Base-by-base conservation (phyloP, 2,797 vertebrate genomes). In the Anguilla marmorata region DNA sequence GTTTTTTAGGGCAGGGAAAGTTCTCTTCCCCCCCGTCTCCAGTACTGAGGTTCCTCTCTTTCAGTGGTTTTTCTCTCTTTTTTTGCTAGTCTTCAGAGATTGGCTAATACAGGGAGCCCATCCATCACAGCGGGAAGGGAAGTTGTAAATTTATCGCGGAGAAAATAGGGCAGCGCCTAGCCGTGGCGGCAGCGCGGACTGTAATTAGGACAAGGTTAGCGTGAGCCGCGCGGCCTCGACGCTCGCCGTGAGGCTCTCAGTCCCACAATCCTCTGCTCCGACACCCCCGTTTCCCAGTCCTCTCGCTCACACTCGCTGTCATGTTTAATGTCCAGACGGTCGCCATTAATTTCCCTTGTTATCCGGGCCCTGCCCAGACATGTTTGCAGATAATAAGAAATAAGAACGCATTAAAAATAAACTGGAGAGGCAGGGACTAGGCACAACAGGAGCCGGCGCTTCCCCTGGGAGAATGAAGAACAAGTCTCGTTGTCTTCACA, bases 161-260 rank as follows among this genome's bases (percentile, higher is more conserved):
- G 93, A 94, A 96, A 95, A 94, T 95, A 94, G 95, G 94, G 91
- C 95, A 95, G 92, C 93, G 93, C 93, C 83, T 91, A 86, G 93
- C 92, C 89, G 93, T 91, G 92, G 93, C 91, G 92, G 93, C 94
- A 86, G 92, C 92, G 94, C 87, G 85, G 91, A 93, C 91, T 92
- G 92, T 94, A 96, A 96, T 95, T 94, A 95, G 96, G 95, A 94
- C 96, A 96, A 95, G 95, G 96, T 96, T 96, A 95, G 91, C 86
- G 89, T 90, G 90, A 86, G 89, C 86, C 48, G 66, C 84, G 60
- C 63, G 37, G 60, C 60, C 41, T 41, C 11, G 24, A 33, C 12
- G 1, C 56, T 80, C 86, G 48, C 72, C 58, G 37, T 79, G 52
- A 60, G 72, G 21, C 72, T 30, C 76, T 56, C 33, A 3, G 21